Conservation (phyloP, 1,140 invertebrate genomes). For the Eumeta japonica region DNA sequence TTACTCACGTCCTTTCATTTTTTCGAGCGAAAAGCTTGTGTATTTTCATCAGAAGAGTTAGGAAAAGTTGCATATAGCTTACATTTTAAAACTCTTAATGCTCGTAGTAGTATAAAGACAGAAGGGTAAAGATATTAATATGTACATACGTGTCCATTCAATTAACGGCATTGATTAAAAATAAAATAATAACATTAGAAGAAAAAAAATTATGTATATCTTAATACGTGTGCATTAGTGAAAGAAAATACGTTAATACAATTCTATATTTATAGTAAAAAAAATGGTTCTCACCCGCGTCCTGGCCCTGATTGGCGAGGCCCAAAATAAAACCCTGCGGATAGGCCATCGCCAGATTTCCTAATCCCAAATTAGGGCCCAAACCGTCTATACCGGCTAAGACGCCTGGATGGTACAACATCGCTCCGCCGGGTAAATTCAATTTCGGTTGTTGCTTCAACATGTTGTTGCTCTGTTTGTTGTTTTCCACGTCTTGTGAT, state of each 20-base stretch:
- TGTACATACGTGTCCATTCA: too few species aligned
- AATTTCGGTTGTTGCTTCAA: constrained; percentile 19
- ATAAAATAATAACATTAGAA: background rate
- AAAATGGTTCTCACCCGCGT: constrained; percentile 25
- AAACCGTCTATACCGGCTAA: constrained; percentile 33
- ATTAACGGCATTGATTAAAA: constrained; percentile 3
- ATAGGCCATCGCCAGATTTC: constrained; percentile 44
- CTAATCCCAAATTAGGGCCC: constrained; percentile 35
- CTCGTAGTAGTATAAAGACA: too few species aligned
- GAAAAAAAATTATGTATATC: constrained; percentile 5
- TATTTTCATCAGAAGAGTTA: too few species aligned
- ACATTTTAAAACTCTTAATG: too few species aligned
- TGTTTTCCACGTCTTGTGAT: constrained; percentile 37
- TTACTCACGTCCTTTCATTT: too few species aligned
- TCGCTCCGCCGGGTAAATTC: constrained; percentile 41
- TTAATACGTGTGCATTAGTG: too few species aligned
- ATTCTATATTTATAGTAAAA: background rate
- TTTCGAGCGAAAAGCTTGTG: too few species aligned
- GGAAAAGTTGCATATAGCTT: too few species aligned
- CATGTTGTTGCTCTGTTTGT: constrained; percentile 18
- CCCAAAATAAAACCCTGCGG: constrained; percentile 46
- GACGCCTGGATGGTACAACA: constrained; percentile 40
- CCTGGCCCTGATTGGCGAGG: constrained; percentile 44
- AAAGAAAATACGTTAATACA: too few species aligned
- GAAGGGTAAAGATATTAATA: too few species aligned